These are phyloP conservation scores for Phengaris alcon DNA, from an alignment of 2,888 invertebrate genomes.

Conservation along the genomic window DNA sequence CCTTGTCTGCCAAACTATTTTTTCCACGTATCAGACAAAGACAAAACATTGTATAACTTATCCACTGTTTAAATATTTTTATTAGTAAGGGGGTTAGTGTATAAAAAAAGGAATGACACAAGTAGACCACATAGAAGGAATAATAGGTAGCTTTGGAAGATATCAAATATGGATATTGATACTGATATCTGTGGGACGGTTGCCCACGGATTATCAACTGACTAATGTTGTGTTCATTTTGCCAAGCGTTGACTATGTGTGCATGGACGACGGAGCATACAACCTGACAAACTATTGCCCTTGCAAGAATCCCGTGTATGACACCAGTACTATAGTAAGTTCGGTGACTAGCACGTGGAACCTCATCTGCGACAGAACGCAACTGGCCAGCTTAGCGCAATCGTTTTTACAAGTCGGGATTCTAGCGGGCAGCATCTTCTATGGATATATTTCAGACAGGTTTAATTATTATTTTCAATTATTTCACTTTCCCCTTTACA, in stretches of 20 bases:
- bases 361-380: constrained; percentile 78
- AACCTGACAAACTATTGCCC: constrained; percentile 66
- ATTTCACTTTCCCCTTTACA: too few relatives aligned
- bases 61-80: too few relatives aligned
- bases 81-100: neutral
- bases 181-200: constrained; percentile 70
- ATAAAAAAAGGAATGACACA: constrained; percentile 37
- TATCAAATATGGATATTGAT: constrained; percentile 77
- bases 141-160: constrained; percentile 76
- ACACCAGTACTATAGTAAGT: constrained; percentile 70
- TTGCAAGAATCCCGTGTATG: constrained; percentile 72
- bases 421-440: constrained; percentile 75
- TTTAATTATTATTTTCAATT: constrained; percentile 39
- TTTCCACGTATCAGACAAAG: too few relatives aligned
- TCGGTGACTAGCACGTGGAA: constrained; percentile 81
- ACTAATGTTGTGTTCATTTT: constrained; percentile 78
- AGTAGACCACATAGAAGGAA: constrained; percentile 60
- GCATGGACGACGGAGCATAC: constrained; percentile 55
- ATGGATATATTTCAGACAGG: constrained; percentile 76
- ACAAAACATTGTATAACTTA: too few relatives aligned
- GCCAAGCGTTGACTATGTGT: constrained; percentile 73
- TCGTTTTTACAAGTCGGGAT: constrained; percentile 79
- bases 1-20: too few relatives aligned
- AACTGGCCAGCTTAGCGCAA: constrained; percentile 77
- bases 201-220: constrained; percentile 79